Base-by-base conservation (phyloP, 2,797 vertebrate genomes). In the Scyliorhinus canicula region DNA sequence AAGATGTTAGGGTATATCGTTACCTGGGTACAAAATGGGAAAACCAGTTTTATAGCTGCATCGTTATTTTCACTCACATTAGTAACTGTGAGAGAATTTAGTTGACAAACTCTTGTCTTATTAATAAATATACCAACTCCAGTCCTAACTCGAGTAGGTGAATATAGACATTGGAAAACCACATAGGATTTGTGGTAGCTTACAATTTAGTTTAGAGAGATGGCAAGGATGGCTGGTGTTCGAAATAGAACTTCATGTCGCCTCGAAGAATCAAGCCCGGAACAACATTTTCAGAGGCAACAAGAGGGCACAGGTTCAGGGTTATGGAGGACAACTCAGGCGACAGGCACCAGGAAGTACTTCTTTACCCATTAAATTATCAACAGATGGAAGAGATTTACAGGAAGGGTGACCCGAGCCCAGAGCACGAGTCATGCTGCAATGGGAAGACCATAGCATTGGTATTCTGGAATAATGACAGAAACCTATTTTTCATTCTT, bases 251-350 rank as follows among this genome's bases (percentile, higher is more conserved):
- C 26, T 40, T 2, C 57, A 91, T 19, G 8, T 91, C 65, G 35
- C n/a, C 40, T 44, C 24, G 88, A 40, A 65, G 40, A 63, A 65
- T 8, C n/a, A 44, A 65, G 52, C 57, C 21, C 2, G n/a, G 88
- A 65, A 44, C 57, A 91, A 63, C n/a, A 28, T n/a, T 63, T 40
- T 65, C n/a, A 65, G 19, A 63, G 40, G 21, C 60, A 65, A 65
- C 21, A 91, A 65, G 79, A 26, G 79, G 79, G 6, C 79, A 82
- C 44, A 82, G 88, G 88, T 65, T 91, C 88, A 91, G 88, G 88
- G n/a, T 65, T 65, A n/a, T 65, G 21, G 44, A 65, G 88, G 88
- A 65, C 57, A 91, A 44, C 60, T 91, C 57, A 14, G n/a, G n/a
- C 1, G 60, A 91, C 57, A 91, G 40, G 26, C 21, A 12, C 21